Evolutionary conservation across 2,888 invertebrate genomes (phyloP), one percentile per base, ranked within the genome.

Genomic region (Gandaritis pyraliata): DNA sequence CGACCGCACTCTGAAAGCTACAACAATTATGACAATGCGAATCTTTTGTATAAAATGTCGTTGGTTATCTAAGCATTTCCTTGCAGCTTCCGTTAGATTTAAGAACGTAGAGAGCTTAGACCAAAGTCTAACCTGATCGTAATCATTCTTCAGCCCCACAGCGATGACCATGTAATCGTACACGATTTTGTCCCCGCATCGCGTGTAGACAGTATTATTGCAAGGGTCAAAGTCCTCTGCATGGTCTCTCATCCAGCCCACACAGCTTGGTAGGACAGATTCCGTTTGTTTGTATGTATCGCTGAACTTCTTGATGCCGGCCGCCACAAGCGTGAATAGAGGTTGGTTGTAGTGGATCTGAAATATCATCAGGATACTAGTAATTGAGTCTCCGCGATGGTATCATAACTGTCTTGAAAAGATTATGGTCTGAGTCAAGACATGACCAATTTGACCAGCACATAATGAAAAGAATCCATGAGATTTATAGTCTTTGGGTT

Each of bases 301-400:
- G 4, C 94, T 85, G 47, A 97, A 82, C 12, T 90, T 91, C 80
- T 95, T 96, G 73, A 97, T 93, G 0, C 98, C 98, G 2, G 96
- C 98, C 0, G 98, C 98, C 55, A 99, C 94, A 56, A 99, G 87
- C 0, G 99, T 98, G 87, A 98, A 98, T 82, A 97, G 93, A 0
- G 99, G 97, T 86, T 99, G 99, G 86, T 99, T 98, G 86, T 97
- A 99, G 86, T 99, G 98, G 61, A 91, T 86, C 96, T 96, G 74
- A 12, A 50, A 47, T 38, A 16, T 15, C 2, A 16, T 33, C 8
- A 33, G 33, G 33, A 11, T 33, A 33, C 5, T 33, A 8, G 23
- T n/a, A n/a, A 23, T 2, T 3, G 6, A 23, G 23, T 23, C 1
- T 23, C 6, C 2, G 6, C 23, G 23, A n/a, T n/a, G n/a, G n/a